Evolutionary conservation across 2,888 invertebrate genomes (phyloP).

Genomic region (Athalia rosae): DNA sequence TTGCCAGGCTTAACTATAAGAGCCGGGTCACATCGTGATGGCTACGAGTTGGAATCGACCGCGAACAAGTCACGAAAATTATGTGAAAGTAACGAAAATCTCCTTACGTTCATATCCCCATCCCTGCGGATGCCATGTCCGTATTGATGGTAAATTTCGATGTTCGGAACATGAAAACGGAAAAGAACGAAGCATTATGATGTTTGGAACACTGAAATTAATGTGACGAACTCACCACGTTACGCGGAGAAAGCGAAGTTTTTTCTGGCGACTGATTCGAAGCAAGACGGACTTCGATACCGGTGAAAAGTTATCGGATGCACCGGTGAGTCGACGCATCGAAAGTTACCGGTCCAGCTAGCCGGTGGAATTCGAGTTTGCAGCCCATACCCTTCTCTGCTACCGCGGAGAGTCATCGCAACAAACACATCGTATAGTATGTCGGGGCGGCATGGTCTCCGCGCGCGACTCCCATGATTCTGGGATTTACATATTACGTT

Average conservation of each 20-base stretch:
- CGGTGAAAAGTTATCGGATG: neutral
- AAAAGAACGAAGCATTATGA: no score
- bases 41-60: conserved; percentile 23
- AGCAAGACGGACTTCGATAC: no score
- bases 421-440: neutral
- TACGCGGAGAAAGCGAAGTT: no score
- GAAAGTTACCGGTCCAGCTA: neutral
- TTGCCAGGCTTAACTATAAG: conserved; percentile 19
- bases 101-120: no score
- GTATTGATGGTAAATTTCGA: no score
- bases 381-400: conserved; percentile 15
- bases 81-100: neutral
- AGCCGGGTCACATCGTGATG: conserved; percentile 36
- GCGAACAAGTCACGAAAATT: conserved; percentile 11
- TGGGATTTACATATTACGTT: conserved; percentile 36
- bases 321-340: neutral
- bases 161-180: no score
- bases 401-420: neutral
- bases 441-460: conserved; percentile 16
- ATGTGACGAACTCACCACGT: no score
- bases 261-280: no score
- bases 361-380: neutral
- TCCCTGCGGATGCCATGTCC: no score
- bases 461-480: conserved; percentile 11
- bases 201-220: no score